Base-by-base conservation (phyloP, 2,888 invertebrate species). In the Phengaris alcon region DNA sequence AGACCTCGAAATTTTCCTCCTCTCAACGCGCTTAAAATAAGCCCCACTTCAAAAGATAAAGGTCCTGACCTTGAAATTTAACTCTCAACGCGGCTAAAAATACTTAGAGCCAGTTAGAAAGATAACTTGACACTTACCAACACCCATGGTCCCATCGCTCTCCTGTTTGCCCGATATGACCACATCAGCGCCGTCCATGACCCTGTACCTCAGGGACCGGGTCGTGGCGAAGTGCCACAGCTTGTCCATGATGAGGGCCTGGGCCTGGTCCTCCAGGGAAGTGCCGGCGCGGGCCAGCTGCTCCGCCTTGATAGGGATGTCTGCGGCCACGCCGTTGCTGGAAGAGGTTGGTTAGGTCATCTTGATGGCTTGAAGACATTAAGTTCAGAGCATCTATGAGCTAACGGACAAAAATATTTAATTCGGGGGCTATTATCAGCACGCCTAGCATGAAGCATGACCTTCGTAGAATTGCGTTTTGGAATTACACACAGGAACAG, bases 101-200 rank as follows among this genome's bases (percentile, higher is more conserved):
- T 48, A 6, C 6, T 48, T 9, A n/a, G 6, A 12, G 0, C 9
- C 13, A 13, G 3, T 13, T 55, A 9, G 5, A 55, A 55, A 13
- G 10, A 13, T 55, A n/a, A 55, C 35, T 35, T 35, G 35, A 35
- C 35, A 85, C 90, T 86, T 69, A 94, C 94, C 96, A 76, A 97
- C 93, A 81, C 95, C 96, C 79, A 96, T 87, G 68, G 95, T 94
- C 10, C 96, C 96, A 79, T 95, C 96, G 52, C 95, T 95, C 77
- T 95, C 95, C 6, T 95, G 95, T 73, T 94, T 95, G 69, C 97
- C 96, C 73, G 96, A 95, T 54, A 97, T 90, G 52, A 97, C 96
- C 9, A 97, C 94, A 81, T 97, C 97, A 22, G 97, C 96, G 79
- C 96, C 96, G 48, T 97, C 96, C 46, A 96, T 89, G 77, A 97